A percentile compares a stretch with the other conserved stretches of the same genome.
These are phyloP conservation scores for Trachelus stipa DNA, from an alignment of 2,888 invertebrate species.

Conservation along the genomic window DNA sequence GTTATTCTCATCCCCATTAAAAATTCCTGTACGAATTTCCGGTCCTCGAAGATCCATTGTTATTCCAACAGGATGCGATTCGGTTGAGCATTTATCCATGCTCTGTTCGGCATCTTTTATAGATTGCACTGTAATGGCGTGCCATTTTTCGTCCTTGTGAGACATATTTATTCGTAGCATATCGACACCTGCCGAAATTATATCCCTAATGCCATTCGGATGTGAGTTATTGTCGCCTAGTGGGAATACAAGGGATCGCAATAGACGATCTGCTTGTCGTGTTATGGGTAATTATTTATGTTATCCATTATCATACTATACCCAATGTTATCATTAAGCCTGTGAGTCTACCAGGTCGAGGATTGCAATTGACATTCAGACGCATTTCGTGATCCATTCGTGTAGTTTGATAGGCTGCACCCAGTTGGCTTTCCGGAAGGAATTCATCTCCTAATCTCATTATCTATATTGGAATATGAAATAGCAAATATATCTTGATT, in stretches of 20 bases:
- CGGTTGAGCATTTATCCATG: constrained; percentile 30
- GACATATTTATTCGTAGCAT: constrained; percentile 44
- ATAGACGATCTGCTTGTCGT: neutral
- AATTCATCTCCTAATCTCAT: constrained; percentile 35
- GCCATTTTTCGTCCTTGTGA: constrained; percentile 40
- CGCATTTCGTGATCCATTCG: constrained; percentile 38
- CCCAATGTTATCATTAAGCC: constrained; percentile 72
- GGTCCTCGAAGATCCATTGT: constrained; percentile 47
- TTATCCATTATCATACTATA: constrained; percentile 40
- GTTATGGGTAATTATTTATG: neutral
- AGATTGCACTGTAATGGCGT: constrained; percentile 35
- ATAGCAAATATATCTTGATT: neutral
- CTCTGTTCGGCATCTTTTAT: constrained; percentile 37
- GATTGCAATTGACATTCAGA: constrained; percentile 39
- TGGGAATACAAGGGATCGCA: neutral
- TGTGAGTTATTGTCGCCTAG: constrained; percentile 37
- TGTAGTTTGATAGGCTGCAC: constrained; percentile 39
- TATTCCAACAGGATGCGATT: constrained; percentile 68
- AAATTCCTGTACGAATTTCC: constrained; percentile 47
- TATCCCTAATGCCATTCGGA: constrained; percentile 34
- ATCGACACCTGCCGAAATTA: constrained; percentile 41
- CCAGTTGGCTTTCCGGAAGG: constrained; percentile 33
- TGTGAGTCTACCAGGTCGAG: constrained; percentile 67
- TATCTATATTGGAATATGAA: constrained; percentile 27
- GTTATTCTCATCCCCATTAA: constrained; percentile 36